A percentile compares a stretch with the other conserved stretches of the same genome.
Conservation (phyloP, 2,797 vertebrate genomes). For the Trachurus trachurus region DNA sequence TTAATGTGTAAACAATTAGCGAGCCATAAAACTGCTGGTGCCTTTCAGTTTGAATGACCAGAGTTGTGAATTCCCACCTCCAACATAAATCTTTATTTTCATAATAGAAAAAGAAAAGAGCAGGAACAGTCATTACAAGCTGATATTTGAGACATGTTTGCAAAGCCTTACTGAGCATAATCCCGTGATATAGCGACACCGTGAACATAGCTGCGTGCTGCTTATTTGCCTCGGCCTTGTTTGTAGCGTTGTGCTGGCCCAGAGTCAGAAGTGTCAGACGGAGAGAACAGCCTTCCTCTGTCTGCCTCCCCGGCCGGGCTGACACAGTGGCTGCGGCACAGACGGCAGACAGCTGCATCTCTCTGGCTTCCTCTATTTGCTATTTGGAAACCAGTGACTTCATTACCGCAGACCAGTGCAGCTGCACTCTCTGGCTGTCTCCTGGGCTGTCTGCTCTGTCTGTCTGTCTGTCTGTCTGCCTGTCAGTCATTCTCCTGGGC, state of each 20-base stretch:
- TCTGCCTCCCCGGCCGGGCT: slow-evolving; percentile 65
- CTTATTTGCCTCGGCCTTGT: slow-evolving; percentile 58
- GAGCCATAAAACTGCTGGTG: background rate
- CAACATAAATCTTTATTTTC: no score
- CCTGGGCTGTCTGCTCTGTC: slow-evolving; percentile 63
- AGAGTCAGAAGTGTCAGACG: slow-evolving; percentile 77
- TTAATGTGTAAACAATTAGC: background rate
- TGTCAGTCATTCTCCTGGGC: slow-evolving; percentile 64
- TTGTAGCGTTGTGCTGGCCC: slow-evolving; percentile 64
- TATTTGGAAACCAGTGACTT: slow-evolving; percentile 86
- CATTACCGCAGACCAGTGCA: slow-evolving; percentile 81
- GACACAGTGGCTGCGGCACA: slow-evolving; percentile 82
- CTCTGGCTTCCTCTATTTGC: slow-evolving; percentile 80
- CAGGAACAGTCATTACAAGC: background rate
- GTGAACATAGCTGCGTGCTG: slow-evolving; percentile 53
- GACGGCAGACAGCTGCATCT: slow-evolving; percentile 85
- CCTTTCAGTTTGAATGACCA: background rate
- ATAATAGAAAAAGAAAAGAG: no score
- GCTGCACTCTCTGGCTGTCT: slow-evolving; percentile 75
- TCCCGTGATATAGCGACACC: slow-evolving; percentile 1
- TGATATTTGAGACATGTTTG: slow-evolving; percentile 46
- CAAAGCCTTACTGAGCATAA: slow-evolving; percentile 10
- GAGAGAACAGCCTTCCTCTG: slow-evolving; percentile 76
- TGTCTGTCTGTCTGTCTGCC: slow-evolving; percentile 61
- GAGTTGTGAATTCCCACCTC: background rate